Conservation (phyloP, 1,140 invertebrate species). For the Drosophila asahinai region DNA sequence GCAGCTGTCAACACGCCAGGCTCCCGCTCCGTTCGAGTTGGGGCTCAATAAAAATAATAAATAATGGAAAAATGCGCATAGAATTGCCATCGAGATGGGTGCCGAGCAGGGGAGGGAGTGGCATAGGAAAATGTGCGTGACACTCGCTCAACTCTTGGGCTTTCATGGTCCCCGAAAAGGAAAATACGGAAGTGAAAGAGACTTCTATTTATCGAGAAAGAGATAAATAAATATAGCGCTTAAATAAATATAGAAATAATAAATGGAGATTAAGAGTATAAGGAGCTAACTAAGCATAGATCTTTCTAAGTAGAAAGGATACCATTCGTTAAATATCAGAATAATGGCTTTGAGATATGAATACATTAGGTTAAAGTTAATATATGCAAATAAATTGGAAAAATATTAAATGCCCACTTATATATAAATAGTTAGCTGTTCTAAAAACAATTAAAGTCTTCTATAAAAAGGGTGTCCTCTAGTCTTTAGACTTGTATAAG, state of each 20-base stretch:
- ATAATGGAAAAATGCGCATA: slow-evolving; percentile 82
- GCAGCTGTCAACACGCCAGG: slow-evolving; percentile 63
- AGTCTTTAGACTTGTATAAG: neutral
- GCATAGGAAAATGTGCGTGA: slow-evolving; percentile 64
- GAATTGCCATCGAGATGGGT: slow-evolving; percentile 43
- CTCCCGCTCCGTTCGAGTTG: neutral
- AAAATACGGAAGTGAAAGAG: neutral
- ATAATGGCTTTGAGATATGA: neutral
- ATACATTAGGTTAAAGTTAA: neutral
- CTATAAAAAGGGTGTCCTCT: neutral
- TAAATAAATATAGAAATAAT: slow-evolving; percentile 13
- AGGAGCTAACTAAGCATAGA: neutral
- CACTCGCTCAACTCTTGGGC: slow-evolving; percentile 56
- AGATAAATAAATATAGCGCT: slow-evolving; percentile 1
- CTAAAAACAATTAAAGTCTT: too few relatives aligned
- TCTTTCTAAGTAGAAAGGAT: neutral
- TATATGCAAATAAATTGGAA: neutral
- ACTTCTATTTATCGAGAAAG: neutral
- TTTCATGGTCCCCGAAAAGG: slow-evolving; percentile 23
- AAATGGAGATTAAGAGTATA: neutral
- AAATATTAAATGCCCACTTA: neutral
- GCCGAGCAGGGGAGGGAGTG: neutral
- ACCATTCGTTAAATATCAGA: neutral
- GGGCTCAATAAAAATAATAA: slow-evolving; percentile 71
- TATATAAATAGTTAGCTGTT: neutral